These are phyloP conservation scores for Epirrita christyi DNA, from an alignment of 2,888 invertebrate species.

Conservation along the genomic window DNA sequence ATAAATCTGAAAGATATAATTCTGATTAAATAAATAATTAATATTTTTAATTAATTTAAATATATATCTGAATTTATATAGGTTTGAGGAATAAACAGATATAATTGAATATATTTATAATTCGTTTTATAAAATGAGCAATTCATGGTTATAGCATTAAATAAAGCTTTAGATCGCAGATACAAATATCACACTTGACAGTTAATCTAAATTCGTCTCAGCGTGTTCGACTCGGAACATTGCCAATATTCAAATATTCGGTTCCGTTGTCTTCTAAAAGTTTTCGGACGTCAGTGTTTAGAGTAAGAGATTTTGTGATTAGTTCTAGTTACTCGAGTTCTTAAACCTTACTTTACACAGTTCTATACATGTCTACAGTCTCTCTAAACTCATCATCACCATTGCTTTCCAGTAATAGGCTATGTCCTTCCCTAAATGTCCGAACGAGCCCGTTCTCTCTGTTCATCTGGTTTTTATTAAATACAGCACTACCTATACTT, in stretches of 20 bases:
- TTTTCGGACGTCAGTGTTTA: constrained; percentile 15
- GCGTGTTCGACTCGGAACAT: constrained; percentile 58
- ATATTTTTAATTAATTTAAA: too few relatives aligned
- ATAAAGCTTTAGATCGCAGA: constrained; percentile 30
- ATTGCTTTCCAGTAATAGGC: too few relatives aligned
- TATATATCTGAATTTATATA: too few relatives aligned
- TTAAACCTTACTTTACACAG: too few relatives aligned
- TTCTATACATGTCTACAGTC: too few relatives aligned
- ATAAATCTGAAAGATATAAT: background rate
- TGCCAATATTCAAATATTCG: constrained; percentile 58
- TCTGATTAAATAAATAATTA: too few relatives aligned
- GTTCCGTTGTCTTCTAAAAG: constrained; percentile 39
- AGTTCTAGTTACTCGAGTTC: too few relatives aligned
- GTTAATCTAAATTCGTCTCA: constrained; percentile 44
- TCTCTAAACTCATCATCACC: too few relatives aligned
- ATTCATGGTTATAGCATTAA: constrained; percentile 25
- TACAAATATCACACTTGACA: constrained; percentile 49
- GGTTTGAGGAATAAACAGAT: background rate
- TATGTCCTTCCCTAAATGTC: too few relatives aligned
- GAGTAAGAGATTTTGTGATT: background rate
- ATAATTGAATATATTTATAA: background rate
- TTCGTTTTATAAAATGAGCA: constrained; percentile 3
- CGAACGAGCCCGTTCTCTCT: too few relatives aligned
- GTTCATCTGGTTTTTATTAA: too few relatives aligned
- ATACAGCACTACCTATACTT: too few relatives aligned